Conservation (phyloP, 2,797 vertebrate species). For the Amphiprion clarkii region DNA sequence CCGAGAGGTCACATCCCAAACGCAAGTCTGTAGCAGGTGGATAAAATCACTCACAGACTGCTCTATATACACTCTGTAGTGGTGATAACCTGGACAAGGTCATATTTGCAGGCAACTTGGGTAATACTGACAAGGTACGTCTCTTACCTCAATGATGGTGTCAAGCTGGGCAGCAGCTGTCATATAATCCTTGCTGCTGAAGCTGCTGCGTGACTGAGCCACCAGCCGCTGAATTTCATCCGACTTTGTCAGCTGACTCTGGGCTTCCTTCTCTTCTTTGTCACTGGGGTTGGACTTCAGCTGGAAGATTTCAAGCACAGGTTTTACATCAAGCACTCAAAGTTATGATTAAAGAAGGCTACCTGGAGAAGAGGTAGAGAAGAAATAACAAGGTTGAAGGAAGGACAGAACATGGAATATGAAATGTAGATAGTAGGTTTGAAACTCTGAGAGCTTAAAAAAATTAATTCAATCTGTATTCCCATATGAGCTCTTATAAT, state of each 20-base stretch:
- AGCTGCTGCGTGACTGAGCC: conserved; percentile 85
- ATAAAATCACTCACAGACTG: conserved; percentile 21
- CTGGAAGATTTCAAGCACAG: conserved; percentile 75
- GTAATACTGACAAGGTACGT: conserved; percentile 1
- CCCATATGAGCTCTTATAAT: conserved; percentile 8
- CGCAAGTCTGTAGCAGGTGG: conserved; percentile 88
- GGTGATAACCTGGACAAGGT: conserved; percentile 1
- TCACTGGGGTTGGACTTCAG: conserved; percentile 91
- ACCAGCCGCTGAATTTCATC: conserved; percentile 93
- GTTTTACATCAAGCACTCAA: not conserved
- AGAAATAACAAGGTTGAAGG: not conserved
- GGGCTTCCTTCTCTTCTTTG: conserved; percentile 92
- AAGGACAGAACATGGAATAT: not conserved
- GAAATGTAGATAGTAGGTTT: not conserved
- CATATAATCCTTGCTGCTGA: conserved; percentile 84
- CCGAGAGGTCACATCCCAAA: conserved; percentile 94
- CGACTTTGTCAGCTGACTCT: conserved; percentile 89
- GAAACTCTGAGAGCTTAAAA: not conserved
- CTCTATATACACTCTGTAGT: not conserved
- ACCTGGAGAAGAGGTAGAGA: not conserved
- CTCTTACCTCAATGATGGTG: conserved; percentile 90
- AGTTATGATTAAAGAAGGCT: conserved; percentile 3
- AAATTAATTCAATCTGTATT: not conserved
- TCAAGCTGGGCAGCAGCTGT: conserved; percentile 89
- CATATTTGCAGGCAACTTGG: not conserved